phyloP scores from a whole-genome alignment of 2,888 invertebrate species.

The Drosophila infuscata region DNA sequence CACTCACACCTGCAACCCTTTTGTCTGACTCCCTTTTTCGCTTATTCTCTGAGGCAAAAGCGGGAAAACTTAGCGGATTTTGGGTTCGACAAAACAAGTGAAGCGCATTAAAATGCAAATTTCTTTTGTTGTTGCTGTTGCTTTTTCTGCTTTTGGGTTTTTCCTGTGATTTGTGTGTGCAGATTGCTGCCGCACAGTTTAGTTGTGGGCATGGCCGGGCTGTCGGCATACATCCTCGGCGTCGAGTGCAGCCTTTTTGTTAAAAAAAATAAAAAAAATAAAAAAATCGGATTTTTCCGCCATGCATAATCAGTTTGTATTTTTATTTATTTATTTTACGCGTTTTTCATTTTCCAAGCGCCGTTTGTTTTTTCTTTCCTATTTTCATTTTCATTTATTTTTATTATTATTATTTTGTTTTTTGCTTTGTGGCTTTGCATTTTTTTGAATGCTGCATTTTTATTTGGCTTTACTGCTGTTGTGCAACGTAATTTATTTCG shows the following conservation, averaged over 20 bases:
- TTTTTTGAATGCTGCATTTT: slow-evolving; percentile 29
- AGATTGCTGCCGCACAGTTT: slow-evolving; percentile 60
- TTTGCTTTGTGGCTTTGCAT: slow-evolving; percentile 51
- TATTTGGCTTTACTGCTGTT: slow-evolving; percentile 31
- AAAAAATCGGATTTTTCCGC: slow-evolving; percentile 74
- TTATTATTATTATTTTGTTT: slow-evolving; percentile 45
- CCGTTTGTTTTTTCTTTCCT: slow-evolving; percentile 41
- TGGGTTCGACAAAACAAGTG: slow-evolving; percentile 70
- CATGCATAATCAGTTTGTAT: slow-evolving; percentile 78
- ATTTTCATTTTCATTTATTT: slow-evolving; percentile 37
- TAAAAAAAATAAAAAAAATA: slow-evolving; percentile 56
- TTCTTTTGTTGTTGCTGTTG: slow-evolving; percentile 44
- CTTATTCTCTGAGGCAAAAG: slow-evolving; percentile 30
- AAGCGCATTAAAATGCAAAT: slow-evolving; percentile 81
- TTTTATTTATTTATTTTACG: slow-evolving; percentile 81
- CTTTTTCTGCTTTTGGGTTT: slow-evolving; percentile 15
- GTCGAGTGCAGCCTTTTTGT: slow-evolving; percentile 46
- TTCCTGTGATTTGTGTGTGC: slow-evolving; percentile 72
- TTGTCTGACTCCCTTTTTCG: not conserved
- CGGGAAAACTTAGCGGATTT: slow-evolving; percentile 41
- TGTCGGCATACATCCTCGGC: slow-evolving; percentile 43
- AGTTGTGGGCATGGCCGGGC: slow-evolving; percentile 71
- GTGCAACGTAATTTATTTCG: slow-evolving; percentile 77
- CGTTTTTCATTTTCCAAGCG: slow-evolving; percentile 71
- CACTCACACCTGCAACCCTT: slow-evolving; percentile 7